Conservation (phyloP, 2,888 invertebrate species). For the Parnassius apollo region DNA sequence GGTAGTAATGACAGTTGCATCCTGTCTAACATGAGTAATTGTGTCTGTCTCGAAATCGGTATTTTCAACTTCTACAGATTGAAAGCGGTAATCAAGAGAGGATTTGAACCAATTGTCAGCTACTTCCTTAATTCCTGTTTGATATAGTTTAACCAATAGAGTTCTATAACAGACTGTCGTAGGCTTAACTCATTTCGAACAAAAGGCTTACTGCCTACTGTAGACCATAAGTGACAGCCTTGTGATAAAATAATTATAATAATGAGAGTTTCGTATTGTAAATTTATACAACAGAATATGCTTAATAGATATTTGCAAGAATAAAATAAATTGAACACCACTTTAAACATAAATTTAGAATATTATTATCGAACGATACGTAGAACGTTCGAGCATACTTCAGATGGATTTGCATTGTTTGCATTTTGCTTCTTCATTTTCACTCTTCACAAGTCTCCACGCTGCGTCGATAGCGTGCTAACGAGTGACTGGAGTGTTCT, state of each 20-base stretch:
- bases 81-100: no score
- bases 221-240: neutral
- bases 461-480: constrained; percentile 30
- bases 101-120: no score
- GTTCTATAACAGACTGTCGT: no score
- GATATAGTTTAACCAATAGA: no score
- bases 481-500: constrained; percentile 31
- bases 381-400: constrained; percentile 25
- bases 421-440: constrained; percentile 38
- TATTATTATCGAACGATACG: constrained; percentile 20
- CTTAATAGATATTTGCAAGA: neutral
- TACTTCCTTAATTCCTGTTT: no score
- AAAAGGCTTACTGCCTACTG: no score
- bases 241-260: neutral
- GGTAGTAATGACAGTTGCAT: no score
- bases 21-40: no score
- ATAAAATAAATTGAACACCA: constrained; percentile 1
- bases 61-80: no score
- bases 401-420: constrained; percentile 37
- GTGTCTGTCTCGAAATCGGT: no score
- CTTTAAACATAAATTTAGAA: constrained; percentile 24
- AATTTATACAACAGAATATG: neutral
- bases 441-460: constrained; percentile 35
- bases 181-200: no score
- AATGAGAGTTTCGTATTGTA: neutral